Percentiles rank a stretch among this genome's conserved stretches.
Conservation (phyloP, 2,113 vertebrate genomes). For the Engystomops pustulosus region DNA sequence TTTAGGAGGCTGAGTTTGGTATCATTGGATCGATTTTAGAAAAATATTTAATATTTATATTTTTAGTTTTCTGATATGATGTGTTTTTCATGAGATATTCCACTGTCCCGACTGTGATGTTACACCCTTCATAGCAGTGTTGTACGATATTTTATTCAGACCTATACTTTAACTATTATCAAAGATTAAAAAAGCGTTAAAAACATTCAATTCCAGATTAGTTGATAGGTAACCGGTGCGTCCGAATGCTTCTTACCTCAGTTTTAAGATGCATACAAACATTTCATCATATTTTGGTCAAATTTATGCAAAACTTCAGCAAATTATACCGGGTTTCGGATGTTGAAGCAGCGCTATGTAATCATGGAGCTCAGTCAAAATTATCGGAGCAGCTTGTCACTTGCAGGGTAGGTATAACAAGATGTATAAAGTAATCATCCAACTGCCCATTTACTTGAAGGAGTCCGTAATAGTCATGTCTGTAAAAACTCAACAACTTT, state of each 20-base stretch:
- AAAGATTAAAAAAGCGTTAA: background rate
- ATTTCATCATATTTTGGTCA: background rate
- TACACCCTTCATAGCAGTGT: too few species aligned
- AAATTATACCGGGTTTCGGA: background rate
- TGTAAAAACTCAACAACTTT: background rate
- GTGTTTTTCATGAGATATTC: too few species aligned
- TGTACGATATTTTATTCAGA: too few species aligned
- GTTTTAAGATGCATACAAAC: background rate
- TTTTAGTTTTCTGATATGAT: too few species aligned
- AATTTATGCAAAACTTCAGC: constrained; percentile 2
- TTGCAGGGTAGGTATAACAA: background rate
- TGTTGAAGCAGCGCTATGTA: background rate
- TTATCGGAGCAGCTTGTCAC: background rate
- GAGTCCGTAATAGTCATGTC: background rate
- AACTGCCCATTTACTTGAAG: background rate
- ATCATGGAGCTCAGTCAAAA: background rate
- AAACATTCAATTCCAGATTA: background rate
- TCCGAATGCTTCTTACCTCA: background rate
- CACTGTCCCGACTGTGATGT: too few species aligned
- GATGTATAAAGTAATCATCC: background rate
- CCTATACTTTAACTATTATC: too few species aligned
- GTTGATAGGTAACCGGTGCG: background rate
- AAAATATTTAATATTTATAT: too few species aligned
- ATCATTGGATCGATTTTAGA: too few species aligned
- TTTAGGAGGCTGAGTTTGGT: too few species aligned